These are phyloP conservation scores for Dione juno DNA, from an alignment of 2,888 invertebrate species.

Conservation along the genomic window DNA sequence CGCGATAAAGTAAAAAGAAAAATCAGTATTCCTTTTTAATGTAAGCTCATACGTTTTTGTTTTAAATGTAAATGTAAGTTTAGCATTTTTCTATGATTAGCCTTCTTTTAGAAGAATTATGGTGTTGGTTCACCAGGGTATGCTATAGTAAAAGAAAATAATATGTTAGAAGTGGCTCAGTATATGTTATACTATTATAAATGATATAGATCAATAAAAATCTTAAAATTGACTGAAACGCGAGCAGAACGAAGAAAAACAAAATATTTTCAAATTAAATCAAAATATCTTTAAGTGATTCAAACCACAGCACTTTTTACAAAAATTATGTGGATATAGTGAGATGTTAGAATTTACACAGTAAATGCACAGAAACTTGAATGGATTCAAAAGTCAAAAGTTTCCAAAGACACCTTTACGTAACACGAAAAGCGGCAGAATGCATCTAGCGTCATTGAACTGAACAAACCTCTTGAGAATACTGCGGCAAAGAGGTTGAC, in stretches of 20 bases:
- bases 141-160: too few species aligned
- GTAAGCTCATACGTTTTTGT: neutral
- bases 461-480: conserved; percentile 43
- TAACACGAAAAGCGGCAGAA: conserved; percentile 36
- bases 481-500: conserved; percentile 36
- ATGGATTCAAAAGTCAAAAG: conserved; percentile 35
- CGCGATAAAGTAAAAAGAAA: conserved; percentile 14
- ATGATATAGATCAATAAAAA: too few species aligned
- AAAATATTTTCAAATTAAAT: neutral
- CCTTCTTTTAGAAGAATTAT: neutral
- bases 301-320: neutral
- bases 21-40: neutral
- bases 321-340: neutral
- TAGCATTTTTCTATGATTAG: neutral
- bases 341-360: conserved; percentile 17
- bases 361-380: conserved; percentile 27
- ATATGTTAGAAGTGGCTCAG: too few species aligned
- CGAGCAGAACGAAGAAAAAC: neutral
- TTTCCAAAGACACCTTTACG: conserved; percentile 36
- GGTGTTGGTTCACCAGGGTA: too few species aligned
- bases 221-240: too few species aligned
- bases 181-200: too few species aligned
- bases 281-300: too few species aligned
- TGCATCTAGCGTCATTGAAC: conserved; percentile 44
- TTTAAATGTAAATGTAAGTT: neutral